These are phyloP conservation scores for Trachops cirrhosus DNA, from an alignment of 2,797 vertebrate species.

Conservation along the genomic window DNA sequence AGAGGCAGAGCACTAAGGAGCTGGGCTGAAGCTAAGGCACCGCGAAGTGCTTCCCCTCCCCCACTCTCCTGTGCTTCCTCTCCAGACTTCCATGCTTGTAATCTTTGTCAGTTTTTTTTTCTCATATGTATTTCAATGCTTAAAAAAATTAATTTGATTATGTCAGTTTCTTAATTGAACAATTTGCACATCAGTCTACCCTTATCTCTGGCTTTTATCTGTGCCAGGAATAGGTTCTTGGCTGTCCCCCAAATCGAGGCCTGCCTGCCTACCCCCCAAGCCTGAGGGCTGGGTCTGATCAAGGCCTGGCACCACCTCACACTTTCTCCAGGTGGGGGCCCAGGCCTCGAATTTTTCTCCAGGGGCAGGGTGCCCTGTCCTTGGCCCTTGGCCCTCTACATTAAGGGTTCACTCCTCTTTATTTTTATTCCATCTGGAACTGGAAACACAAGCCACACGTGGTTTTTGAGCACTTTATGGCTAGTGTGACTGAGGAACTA, in stretches of 20 bases:
- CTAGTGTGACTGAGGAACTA: background rate
- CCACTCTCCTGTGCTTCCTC: background rate
- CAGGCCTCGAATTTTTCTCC: background rate
- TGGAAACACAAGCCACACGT: background rate
- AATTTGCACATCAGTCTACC: background rate
- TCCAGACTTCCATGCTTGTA: background rate
- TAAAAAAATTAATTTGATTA: background rate
- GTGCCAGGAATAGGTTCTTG: background rate
- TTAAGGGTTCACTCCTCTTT: background rate
- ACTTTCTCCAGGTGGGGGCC: background rate
- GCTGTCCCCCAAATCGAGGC: background rate
- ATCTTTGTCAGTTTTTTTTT: background rate
- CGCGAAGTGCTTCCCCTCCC: background rate
- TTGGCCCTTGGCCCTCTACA: background rate
- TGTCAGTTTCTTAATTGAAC: background rate
- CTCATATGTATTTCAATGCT: background rate
- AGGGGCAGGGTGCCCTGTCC: background rate
- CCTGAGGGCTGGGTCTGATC: background rate
- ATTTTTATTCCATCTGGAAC: background rate
- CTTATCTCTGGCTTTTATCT: background rate
- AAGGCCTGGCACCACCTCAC: background rate
- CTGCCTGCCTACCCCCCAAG: background rate
- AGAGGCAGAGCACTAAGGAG: background rate
- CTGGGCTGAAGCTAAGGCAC: background rate
- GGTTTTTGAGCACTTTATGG: background rate